Evolutionary conservation across 2,797 vertebrate genomes (phyloP).

Genomic region (Momotus momota): DNA sequence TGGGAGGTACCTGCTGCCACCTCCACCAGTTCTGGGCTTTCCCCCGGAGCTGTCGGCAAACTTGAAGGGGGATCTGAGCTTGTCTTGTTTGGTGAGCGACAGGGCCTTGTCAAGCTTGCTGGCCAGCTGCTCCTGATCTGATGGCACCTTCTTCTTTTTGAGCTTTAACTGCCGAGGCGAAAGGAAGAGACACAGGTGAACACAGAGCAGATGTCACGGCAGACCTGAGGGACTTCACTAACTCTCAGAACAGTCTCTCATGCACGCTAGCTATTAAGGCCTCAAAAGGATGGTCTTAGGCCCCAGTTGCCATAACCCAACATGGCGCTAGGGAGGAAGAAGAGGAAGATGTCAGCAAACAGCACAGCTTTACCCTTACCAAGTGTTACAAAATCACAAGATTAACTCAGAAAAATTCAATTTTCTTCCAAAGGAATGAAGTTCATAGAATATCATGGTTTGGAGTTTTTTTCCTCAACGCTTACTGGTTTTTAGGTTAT

Average conservation of each 20-base stretch:
- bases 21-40: constrained; percentile 74
- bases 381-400: not conserved
- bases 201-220: not conserved
- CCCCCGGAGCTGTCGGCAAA: constrained; percentile 79
- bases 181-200: constrained; percentile 46
- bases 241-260: not conserved
- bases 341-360: not conserved
- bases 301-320: not conserved
- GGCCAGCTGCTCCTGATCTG: constrained; percentile 94
- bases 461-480: not conserved
- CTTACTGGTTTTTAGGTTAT: not conserved
- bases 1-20: constrained; percentile 74
- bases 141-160: constrained; percentile 86
- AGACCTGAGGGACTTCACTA: not conserved
- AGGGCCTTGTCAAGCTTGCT: constrained; percentile 93
- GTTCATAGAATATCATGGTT: not conserved
- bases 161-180: constrained; percentile 79
- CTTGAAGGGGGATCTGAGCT: constrained; percentile 86
- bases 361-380: not conserved
- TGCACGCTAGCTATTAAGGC: not conserved
- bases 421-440: not conserved
- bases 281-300: not conserved
- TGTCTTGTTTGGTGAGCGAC: constrained; percentile 91
- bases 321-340: not conserved
- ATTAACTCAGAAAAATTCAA: not conserved